A percentile compares a stretch with the other conserved stretches of the same genome.
Conservation (phyloP, 92 coral and sea anemone genomes). For the Heliopora coerulea region DNA sequence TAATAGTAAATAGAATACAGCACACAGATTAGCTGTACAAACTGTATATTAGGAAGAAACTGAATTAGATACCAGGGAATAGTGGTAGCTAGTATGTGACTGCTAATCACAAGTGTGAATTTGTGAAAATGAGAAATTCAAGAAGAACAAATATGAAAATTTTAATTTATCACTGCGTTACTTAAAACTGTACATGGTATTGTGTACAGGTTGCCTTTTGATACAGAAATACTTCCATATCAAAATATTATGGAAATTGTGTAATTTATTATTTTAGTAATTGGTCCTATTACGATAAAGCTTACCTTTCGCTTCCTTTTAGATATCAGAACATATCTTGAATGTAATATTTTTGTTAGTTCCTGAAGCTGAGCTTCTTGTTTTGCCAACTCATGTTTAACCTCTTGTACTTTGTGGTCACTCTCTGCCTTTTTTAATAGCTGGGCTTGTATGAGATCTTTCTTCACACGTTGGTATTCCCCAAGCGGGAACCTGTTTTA, state of each 20-base stretch:
- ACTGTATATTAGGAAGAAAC: too few relatives aligned
- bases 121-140: slow-evolving; percentile 37
- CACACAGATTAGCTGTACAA: too few relatives aligned
- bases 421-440: slow-evolving; percentile 31
- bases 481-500: slow-evolving; percentile 42
- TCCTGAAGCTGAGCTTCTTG: slow-evolving; percentile 39
- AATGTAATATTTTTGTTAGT: slow-evolving; percentile 39
- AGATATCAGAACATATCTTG: slow-evolving; percentile 39
- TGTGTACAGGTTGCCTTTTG: too few relatives aligned
- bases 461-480: slow-evolving; percentile 21
- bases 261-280: too few relatives aligned
- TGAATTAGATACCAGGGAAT: too few relatives aligned
- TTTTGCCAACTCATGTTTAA: slow-evolving; percentile 21
- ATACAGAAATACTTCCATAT: too few relatives aligned
- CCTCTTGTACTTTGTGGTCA: slow-evolving; percentile 41
- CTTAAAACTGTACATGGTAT: too few relatives aligned
- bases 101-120: slow-evolving; percentile 59
- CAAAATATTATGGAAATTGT: too few relatives aligned
- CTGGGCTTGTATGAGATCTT: slow-evolving; percentile 13
- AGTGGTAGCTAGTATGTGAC: too few relatives aligned
- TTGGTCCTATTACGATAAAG: not conserved
- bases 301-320: slow-evolving; percentile 37
- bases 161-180: too few relatives aligned
- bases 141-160: too few relatives aligned
- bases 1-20: too few relatives aligned